Base-by-base conservation (phyloP, 1,140 invertebrate genomes). In the Brachionus rotundiformis region DNA sequence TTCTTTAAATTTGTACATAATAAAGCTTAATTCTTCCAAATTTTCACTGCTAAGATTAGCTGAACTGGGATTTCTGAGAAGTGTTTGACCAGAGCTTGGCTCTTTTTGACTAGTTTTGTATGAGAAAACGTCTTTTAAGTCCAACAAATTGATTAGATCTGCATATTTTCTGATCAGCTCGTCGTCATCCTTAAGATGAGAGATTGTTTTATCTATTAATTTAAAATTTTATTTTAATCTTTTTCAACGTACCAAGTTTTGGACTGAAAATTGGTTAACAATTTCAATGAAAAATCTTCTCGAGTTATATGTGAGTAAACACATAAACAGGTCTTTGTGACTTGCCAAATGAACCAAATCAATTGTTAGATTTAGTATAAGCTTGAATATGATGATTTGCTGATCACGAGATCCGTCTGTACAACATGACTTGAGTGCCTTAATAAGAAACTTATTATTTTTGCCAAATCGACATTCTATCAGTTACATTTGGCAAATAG, bases 241-340 rank as follows among this genome's bases (percentile, higher is more conserved):
- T 41, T 41, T 13, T 0, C n/a, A 13, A 0, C n/a, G 11, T 54
- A 77, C 75, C 23, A 79, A 79, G 13, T 23, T 79, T 79, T 79
- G 44, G 1, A 36, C 11, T 13, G 76, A 79, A 59, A 79, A 63
- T 41, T 79, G 76, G 16, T 79, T 63, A 6, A 79, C 47, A 59
- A 79, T 79, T 79, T 79, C 47, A 16, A 79, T 79, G 7, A 79
- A 19, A 79, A 79, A 79, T 59, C 31, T 79, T 79, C 76, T 54
- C 16, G 76, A 79, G 8, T 79, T 79, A n/a, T 39, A 59, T 13
- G 76, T 79, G 8, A 79, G 36, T 5, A 79, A 25, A 19, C 76
- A 79, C 76, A 79, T 79, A 25, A 79, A 79, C 0, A 79, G 36
- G 31, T 79, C 76, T 79, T 19, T 16, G 8, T 79, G 76, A 13